phyloP scores from a whole-genome alignment of 2,113 vertebrate genomes.

The Orycteropus afer region DNA sequence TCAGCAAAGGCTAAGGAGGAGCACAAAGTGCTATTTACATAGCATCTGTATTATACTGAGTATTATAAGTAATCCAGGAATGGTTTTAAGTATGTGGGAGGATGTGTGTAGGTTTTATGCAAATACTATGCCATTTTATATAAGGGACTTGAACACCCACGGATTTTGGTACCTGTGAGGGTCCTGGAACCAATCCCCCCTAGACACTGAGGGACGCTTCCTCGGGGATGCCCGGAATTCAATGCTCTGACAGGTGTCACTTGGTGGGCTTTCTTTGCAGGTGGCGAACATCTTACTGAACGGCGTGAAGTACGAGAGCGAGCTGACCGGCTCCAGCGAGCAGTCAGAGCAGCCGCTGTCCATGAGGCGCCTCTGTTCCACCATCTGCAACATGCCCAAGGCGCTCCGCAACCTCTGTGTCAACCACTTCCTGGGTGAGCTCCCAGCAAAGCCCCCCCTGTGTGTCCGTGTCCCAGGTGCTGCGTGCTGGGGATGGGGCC shows the following conservation, averaged over 20 bases:
- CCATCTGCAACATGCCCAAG: conserved; percentile 97
- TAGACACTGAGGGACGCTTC: too few species aligned
- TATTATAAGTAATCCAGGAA: not conserved
- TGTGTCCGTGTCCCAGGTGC: fast-evolving
- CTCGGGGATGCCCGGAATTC: fast-evolving
- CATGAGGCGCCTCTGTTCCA: conserved; percentile 91
- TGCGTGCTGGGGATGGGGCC: fast-evolving
- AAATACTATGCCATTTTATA: not conserved
- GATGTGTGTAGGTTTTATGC: too few species aligned
- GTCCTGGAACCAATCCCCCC: not conserved
- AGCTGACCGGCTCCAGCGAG: conserved; percentile 90
- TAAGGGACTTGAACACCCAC: not conserved
- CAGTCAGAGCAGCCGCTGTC: conserved; percentile 92
- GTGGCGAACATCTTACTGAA: conserved; percentile 98
- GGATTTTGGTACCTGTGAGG: too few species aligned
- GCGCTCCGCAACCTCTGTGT: conserved; percentile 95
- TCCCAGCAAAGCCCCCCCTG: fast-evolving
- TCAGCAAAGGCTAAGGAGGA: too few species aligned
- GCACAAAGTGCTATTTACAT: too few species aligned
- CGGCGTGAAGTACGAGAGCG: conserved; percentile 95
- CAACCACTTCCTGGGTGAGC: conserved; percentile 98
- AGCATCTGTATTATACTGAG: too few species aligned
- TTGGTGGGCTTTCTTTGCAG: conserved; percentile 79
- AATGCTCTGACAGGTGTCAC: not conserved
- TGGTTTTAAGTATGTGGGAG: not conserved